A percentile compares a stretch with the other conserved stretches of the same genome.
Conservation (phyloP, 2,888 invertebrate genomes). For the Oasisia sp. region DNA sequence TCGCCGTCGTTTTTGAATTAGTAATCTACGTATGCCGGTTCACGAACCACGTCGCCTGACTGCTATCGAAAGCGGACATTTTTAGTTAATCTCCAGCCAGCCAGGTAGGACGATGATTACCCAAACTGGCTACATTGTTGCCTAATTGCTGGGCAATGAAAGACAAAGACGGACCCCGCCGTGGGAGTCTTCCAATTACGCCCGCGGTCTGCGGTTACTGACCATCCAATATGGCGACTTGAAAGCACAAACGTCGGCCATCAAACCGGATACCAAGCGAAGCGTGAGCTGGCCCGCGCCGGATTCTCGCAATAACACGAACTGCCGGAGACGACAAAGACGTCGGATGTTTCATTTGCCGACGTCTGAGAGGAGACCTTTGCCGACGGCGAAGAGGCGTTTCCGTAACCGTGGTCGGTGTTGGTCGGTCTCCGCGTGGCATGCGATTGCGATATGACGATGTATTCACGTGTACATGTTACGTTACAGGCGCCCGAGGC, state of each 20-base stretch:
- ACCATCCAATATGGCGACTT: not conserved
- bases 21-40: not conserved
- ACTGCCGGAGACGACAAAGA: not conserved
- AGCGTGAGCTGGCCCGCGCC: not conserved
- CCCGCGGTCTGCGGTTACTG: not conserved
- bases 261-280: not conserved
- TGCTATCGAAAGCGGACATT: not conserved
- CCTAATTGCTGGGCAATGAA: not conserved
- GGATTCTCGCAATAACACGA: conserved; percentile 17
- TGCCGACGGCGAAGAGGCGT: not conserved
- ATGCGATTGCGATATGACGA: not conserved
- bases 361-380: not conserved
- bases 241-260: conserved; percentile 9
- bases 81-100: not conserved
- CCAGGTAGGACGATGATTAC: not conserved
- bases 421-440: not conserved
- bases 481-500: not conserved
- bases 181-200: not conserved
- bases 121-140: not conserved
- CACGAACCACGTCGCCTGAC: not conserved
- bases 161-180: not conserved
- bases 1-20: not conserved
- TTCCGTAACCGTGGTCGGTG: not conserved
- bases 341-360: not conserved
- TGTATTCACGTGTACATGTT: not conserved